Evolutionary conservation across 2,113 vertebrate species (phyloP).

Genomic region (Sylvia atricapilla): DNA sequence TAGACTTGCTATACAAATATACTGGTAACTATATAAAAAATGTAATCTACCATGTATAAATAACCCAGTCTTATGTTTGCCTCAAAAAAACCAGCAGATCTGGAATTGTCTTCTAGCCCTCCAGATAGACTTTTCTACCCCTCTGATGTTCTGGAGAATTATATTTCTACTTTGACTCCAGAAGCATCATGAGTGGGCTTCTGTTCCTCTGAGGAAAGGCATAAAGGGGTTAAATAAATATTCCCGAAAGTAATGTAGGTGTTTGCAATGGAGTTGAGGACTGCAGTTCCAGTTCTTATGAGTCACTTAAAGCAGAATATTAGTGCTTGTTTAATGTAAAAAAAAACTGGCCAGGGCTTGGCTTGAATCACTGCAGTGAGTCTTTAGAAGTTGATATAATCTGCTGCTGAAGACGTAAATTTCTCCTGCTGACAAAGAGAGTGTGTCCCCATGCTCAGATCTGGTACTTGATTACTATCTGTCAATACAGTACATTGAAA

Average conservation of each 20-base stretch:
- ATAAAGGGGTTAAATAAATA: not conserved
- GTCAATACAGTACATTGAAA: not conserved
- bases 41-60: not conserved
- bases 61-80: not conserved
- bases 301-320: not conserved
- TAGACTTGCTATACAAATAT: not conserved
- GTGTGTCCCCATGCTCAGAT: not conserved
- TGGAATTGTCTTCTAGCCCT: not conserved
- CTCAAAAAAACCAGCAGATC: not conserved
- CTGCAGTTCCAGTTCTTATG: not conserved
- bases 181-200: not conserved
- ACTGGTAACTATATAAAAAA: not conserved
- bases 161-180: not conserved
- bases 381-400: not conserved
- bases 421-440: not conserved
- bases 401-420: not conserved
- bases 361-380: not conserved
- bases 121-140: not conserved
- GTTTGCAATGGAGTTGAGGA: not conserved
- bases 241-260: not conserved
- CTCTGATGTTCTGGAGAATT: not conserved
- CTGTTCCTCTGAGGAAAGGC: not conserved
- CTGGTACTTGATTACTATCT: not conserved
- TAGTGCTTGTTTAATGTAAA: not conserved
- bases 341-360: not conserved